Percentiles rank a stretch among this genome's conserved stretches.
These are phyloP conservation scores for Lemur catta DNA, from an alignment of 2,797 vertebrate genomes.

Conservation along the genomic window DNA sequence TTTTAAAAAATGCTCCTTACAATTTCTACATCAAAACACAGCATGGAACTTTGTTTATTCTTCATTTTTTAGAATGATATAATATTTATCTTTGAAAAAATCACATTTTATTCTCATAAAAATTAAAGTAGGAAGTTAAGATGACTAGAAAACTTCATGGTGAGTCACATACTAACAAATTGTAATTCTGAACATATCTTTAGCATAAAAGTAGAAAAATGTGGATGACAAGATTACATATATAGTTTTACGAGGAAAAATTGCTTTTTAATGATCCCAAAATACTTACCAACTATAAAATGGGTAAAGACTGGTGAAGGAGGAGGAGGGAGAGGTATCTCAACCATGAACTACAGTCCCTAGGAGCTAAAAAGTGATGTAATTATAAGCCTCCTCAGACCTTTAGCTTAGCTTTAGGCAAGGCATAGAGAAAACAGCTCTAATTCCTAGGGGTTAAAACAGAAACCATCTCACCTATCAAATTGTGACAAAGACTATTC, in stretches of 20 bases:
- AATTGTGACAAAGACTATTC: neutral
- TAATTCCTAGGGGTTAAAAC: neutral
- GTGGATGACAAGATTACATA: neutral
- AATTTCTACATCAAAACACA: constrained; percentile 2
- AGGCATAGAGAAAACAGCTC: neutral
- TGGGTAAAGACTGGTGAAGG: neutral
- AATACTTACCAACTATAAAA: neutral
- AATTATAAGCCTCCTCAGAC: neutral
- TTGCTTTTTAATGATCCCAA: neutral
- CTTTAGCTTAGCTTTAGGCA: neutral
- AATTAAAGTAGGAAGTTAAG: neutral
- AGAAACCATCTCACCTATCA: neutral
- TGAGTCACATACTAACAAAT: neutral
- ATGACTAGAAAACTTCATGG: neutral
- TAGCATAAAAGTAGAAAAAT: neutral
- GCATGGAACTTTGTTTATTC: neutral
- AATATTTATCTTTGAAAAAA: neutral
- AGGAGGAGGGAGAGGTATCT: neutral
- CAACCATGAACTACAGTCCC: neutral
- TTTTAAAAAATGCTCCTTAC: neutral
- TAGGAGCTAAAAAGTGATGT: neutral
- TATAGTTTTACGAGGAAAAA: neutral
- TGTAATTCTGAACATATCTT: neutral
- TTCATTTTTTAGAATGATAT: neutral
- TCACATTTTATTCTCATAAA: neutral